phyloP scores from a whole-genome alignment of 2,797 vertebrate species.

The Clangula hyemalis region DNA sequence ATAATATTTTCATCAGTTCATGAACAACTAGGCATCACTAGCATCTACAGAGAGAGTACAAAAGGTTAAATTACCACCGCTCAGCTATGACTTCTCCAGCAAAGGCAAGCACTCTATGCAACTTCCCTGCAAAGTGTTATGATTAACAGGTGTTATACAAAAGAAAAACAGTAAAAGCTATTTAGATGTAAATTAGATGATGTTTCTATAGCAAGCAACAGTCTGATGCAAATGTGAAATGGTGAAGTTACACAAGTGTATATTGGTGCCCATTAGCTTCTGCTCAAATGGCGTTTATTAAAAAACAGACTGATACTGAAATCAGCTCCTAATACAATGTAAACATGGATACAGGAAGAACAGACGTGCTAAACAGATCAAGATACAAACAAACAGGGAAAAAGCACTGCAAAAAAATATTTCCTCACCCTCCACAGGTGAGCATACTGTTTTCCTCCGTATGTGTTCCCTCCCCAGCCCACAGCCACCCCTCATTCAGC shows the following conservation, averaged over 20 bases:
- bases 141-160: constrained; percentile 60
- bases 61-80: constrained; percentile 21
- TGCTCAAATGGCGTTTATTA: not conserved
- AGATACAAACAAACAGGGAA: not conserved
- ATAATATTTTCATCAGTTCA: not conserved
- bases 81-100: constrained; percentile 26
- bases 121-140: not conserved
- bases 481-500: not conserved
- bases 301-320: not conserved
- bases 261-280: not conserved
- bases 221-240: not conserved
- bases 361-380: not conserved
- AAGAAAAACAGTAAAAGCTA: constrained; percentile 23
- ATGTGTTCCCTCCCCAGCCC: rapidly evolving
- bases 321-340: rapidly evolving
- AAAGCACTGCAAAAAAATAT: too few species aligned
- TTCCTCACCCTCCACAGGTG: not conserved
- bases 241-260: constrained; percentile 1
- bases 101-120: not conserved
- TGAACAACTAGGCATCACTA: not conserved
- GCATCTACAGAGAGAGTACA: not conserved
- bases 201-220: constrained; percentile 28
- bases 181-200: constrained; percentile 58
- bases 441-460: rapidly evolving
- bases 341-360: not conserved